Percentiles rank a stretch among this genome's conserved stretches.
Evolutionary conservation across 2,797 vertebrate species (phyloP).

Genomic region (Octomys mimax): DNA sequence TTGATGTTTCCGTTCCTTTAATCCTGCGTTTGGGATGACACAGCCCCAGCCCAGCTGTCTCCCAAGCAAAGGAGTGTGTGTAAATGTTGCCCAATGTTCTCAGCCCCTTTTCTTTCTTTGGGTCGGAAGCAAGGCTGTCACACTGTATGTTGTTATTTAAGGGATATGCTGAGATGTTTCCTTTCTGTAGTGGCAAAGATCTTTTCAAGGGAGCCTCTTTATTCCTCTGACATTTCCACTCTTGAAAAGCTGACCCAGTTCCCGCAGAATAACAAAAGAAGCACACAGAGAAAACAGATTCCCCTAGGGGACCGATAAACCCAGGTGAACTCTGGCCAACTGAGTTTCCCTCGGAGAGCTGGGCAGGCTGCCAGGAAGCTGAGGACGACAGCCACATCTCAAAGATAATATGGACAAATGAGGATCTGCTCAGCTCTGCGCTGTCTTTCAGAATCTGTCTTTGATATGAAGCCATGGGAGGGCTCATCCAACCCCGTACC

Average conservation of each 20-base stretch:
- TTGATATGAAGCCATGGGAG: background rate
- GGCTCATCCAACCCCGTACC: background rate
- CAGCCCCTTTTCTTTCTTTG: conserved; percentile 85
- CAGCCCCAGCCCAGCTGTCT: conserved; percentile 90
- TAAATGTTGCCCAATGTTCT: conserved; percentile 87
- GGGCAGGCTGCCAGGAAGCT: conserved; percentile 59
- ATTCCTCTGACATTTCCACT: conserved; percentile 87
- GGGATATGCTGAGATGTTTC: conserved; percentile 87
- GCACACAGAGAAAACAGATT: conserved; percentile 84
- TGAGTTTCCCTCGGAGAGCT: conserved; percentile 65
- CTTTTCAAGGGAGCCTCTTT: conserved; percentile 84
- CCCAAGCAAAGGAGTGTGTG: conserved; percentile 85
- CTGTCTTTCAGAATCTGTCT: conserved; percentile 62
- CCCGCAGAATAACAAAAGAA: conserved; percentile 87
- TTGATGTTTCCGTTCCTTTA: conserved; percentile 90
- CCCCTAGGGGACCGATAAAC: conserved; percentile 86
- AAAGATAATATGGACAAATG: conserved; percentile 56
- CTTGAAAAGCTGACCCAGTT: conserved; percentile 90
- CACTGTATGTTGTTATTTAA: conserved; percentile 83
- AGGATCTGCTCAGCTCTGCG: conserved; percentile 29
- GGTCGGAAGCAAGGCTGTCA: conserved; percentile 82
- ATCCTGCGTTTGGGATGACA: conserved; percentile 86
- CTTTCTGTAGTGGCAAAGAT: conserved; percentile 84
- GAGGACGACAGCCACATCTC: conserved; percentile 58
- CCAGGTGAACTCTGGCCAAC: conserved; percentile 86